A percentile compares a stretch with the other conserved stretches of the same genome.
Evolutionary conservation across 2,888 invertebrate genomes (phyloP).

Genomic region (Chirona hameri): DNA sequence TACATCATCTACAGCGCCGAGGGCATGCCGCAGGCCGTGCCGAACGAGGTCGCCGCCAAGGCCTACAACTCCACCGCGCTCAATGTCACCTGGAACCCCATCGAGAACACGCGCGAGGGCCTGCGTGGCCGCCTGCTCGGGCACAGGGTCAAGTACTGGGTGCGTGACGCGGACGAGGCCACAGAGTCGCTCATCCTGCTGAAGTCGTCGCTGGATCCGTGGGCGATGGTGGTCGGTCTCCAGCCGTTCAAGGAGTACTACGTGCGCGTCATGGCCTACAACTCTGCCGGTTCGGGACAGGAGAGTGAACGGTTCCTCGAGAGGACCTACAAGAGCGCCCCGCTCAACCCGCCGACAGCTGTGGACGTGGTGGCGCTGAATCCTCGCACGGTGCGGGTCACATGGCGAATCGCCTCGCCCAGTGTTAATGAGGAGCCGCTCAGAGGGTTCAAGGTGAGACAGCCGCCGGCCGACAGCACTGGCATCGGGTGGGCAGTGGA

Average conservation of each 20-base stretch:
- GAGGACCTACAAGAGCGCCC: conserved; percentile 84
- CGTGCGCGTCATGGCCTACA: conserved; percentile 93
- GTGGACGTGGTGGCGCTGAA: conserved; percentile 79
- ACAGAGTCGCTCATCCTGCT: conserved; percentile 75
- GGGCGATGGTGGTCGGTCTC: conserved; percentile 88
- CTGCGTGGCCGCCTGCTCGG: conserved; percentile 87
- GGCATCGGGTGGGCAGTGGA: no score
- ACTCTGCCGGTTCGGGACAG: conserved; percentile 91
- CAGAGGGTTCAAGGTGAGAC: conserved; percentile 77
- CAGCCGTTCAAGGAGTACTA: conserved; percentile 88
- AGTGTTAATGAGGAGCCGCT: conserved; percentile 88
- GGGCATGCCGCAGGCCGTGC: conserved; percentile 87
- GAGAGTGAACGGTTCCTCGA: conserved; percentile 87
- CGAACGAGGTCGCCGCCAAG: conserved; percentile 70
- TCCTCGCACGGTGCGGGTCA: conserved; percentile 80
- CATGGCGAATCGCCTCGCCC: conserved; percentile 91
- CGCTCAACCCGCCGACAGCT: conserved; percentile 90
- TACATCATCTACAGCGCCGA: conserved; percentile 78
- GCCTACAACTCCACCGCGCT: conserved; percentile 89
- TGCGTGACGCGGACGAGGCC: conserved; percentile 61
- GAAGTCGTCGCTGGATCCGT: conserved; percentile 74
- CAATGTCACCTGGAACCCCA: conserved; percentile 85
- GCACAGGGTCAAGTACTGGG: conserved; percentile 92
- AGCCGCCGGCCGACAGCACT: no score
- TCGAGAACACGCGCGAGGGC: conserved; percentile 75